Percentiles rank a stretch among this genome's conserved stretches.
Evolutionary conservation across 2,797 vertebrate species (phyloP).

Genomic region (Gephyroberyx darwinii): DNA sequence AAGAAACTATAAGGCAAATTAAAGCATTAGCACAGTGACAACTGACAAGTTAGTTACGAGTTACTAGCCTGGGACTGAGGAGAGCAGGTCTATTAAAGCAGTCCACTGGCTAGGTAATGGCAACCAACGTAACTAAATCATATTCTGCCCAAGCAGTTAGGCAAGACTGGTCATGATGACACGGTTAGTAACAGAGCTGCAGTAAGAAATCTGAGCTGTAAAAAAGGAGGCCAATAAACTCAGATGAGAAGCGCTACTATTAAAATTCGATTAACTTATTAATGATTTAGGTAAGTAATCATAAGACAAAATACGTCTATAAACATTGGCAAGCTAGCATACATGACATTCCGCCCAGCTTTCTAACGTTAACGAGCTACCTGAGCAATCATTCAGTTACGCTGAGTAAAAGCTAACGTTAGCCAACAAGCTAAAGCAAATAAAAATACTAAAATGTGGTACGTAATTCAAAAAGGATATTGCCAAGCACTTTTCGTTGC

Average conservation of each 20-base stretch:
- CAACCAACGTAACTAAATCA: not conserved
- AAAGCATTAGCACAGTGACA: constrained; percentile 12
- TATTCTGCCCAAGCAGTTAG: not conserved
- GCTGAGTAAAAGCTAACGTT: constrained; percentile 48
- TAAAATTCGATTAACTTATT: not conserved
- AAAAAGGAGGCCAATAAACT: not conserved
- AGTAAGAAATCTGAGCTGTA: not conserved
- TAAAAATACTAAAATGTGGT: constrained; percentile 7
- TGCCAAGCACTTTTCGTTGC: constrained; percentile 77
- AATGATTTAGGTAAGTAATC: not conserved
- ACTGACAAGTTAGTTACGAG: not conserved
- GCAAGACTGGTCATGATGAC: not conserved
- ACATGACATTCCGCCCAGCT: not conserved
- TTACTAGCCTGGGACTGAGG: not conserved
- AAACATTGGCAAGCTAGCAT: not conserved
- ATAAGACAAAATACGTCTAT: too few relatives aligned
- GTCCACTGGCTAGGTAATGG: not conserved
- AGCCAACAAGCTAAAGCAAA: constrained; percentile 52
- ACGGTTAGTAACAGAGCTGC: constrained; percentile 16
- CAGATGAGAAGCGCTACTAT: not conserved
- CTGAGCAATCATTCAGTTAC: not conserved
- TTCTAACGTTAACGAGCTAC: constrained; percentile 2
- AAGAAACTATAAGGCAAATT: constrained; percentile 25
- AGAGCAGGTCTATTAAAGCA: not conserved
- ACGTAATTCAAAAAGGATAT: constrained; percentile 81